Base-by-base conservation (phyloP, 2,113 vertebrate species). In the Silurus meridionalis region DNA sequence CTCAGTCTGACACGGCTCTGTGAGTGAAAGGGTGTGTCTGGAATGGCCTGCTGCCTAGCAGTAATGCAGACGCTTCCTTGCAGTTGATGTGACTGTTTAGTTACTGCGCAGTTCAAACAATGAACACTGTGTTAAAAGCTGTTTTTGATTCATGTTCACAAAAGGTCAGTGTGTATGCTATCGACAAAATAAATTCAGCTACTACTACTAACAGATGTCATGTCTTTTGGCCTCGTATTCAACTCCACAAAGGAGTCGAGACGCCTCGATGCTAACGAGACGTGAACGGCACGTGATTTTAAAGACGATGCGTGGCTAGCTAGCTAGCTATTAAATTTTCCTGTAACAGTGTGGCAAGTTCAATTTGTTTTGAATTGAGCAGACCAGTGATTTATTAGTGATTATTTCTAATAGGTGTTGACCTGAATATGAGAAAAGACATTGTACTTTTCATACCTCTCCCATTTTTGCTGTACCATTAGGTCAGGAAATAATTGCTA, bases 1-100 rank as follows among this genome's bases (percentile, higher is more conserved):
- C 92, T 84, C 80, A 85, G 87, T 82, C 84, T 78, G 84, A 87
- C 53, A 85, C 25, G 85, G 81, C 82, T 86, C 60, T 67, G 91
- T 50, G 72, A 89, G 48, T 48, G 46, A 60, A 89, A 67, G 78
- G 77, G 89, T 80, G 82, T 88, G 67, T 67, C 82, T 37, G 77
- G 72, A 82, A 83, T 87, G 9, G 69, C 80, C 79, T 57, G 46
- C 28, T 83, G 80, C 50, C 74, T 66, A 23, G 52, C 23, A 89
- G 86, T 21, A 57, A 72, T 57, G 50, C 86, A n/a, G 48, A 89
- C 69, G 72, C 77, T 81, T 89, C 86, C 71, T 83, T 69, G 69
- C 72, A 28, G n/a, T 9, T 17, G 14, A 48, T 28, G 23, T n/a
- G 13, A 58, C 10, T 55, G 21, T 28, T 71, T 15, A 67, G 21